Base-by-base conservation (phyloP, 2,888 invertebrate species). In the Epinotia brunnichana region DNA sequence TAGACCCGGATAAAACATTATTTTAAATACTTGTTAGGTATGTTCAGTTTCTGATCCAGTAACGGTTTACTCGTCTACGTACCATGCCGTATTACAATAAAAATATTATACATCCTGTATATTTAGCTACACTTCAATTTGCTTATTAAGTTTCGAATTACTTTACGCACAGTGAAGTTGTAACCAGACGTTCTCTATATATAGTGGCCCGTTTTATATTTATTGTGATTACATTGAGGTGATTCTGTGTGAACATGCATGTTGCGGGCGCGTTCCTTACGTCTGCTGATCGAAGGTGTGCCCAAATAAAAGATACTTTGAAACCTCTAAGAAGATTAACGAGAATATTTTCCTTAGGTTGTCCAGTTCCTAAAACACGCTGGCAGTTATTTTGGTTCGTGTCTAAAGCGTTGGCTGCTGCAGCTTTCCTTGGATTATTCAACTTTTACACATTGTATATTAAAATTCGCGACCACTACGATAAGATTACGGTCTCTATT, bases 331-430 rank as follows among this genome's bases (percentile, higher is more conserved):
- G n/a, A 11, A 39, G 15, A 44, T 39, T 72, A 17, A 67, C 29
- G 3, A 83, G 80, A 73, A 66, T 90, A 76, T 88, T 90, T 76
- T 80, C 83, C 64, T 70, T 90, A 67, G 82, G 83, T 70, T 82
- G 81, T 59, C 72, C 77, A 9, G 74, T 75, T 19, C 62, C 76
- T 21, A 70, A 75, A 17, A 76, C 68, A 21, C 74, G 59, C 19
- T 48, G 60, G 48, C 63, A 74, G 17, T 70, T 75, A 2, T 73
- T 61, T 35, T 75, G 56, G 39, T 68, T 73, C 3, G 39, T 82
- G 1, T 15, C 77, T 2, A 82, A 71, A 75, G 80, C 73, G 51
- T 54, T 79, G 13, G 24, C 78, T 17, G 77, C 77, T 17, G 78
- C 76, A 53, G 29, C 69, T 2, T 10, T 83, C 17, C 74, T 88